These are phyloP conservation scores for Micronycteris hirsuta DNA, from an alignment of 2,113 vertebrate genomes.

Conservation along the genomic window DNA sequence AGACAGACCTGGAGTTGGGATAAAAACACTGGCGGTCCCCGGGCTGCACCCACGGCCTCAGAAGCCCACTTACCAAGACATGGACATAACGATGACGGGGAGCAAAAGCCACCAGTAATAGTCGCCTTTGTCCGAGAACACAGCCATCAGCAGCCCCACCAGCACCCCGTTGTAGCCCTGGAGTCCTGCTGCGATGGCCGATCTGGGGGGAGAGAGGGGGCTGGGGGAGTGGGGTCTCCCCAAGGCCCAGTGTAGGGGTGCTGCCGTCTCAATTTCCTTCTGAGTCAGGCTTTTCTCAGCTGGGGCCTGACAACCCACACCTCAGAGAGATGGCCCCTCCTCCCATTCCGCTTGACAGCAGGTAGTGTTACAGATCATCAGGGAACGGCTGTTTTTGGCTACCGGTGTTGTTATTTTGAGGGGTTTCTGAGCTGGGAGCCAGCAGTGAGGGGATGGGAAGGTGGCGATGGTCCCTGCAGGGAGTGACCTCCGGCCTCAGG, in stretches of 20 bases:
- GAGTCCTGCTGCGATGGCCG: constrained; percentile 90
- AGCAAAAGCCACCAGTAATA: constrained; percentile 98
- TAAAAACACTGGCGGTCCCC: background rate
- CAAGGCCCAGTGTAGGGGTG: background rate
- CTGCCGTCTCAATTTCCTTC: background rate
- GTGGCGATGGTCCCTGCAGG: fast-evolving
- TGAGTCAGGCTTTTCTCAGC: background rate
- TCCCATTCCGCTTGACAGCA: fast-evolving
- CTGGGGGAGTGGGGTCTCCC: background rate
- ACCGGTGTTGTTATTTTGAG: background rate
- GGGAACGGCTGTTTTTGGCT: background rate
- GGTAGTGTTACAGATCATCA: background rate
- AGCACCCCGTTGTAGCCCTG: constrained; percentile 94
- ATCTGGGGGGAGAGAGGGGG: constrained; percentile 75
- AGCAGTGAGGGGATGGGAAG: background rate
- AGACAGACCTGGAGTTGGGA: fast-evolving
- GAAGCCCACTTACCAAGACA: constrained; percentile 89
- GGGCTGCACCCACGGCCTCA: background rate
- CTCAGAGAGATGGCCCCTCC: background rate
- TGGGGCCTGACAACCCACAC: background rate
- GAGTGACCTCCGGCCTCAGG: background rate
- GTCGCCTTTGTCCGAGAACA: constrained; percentile 90
- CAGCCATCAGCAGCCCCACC: constrained; percentile 92
- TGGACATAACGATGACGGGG: constrained; percentile 89
- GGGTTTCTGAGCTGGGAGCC: background rate